A percentile compares a stretch with the other conserved stretches of the same genome.
These are phyloP conservation scores for Myripristis jacobus DNA, from an alignment of 2,797 vertebrate genomes.

Conservation along the genomic window DNA sequence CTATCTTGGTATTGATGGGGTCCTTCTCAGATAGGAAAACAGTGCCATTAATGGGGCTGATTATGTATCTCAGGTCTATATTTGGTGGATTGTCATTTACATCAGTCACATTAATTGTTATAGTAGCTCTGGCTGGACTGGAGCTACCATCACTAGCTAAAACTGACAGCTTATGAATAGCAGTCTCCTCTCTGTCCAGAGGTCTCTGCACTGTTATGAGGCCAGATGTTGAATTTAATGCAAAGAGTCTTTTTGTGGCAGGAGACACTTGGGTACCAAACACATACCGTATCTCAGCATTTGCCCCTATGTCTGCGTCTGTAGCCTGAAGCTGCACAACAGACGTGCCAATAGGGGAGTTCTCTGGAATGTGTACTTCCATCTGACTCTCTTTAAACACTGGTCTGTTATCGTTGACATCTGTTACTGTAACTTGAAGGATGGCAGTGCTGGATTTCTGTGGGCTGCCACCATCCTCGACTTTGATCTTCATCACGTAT, in stretches of 20 bases:
- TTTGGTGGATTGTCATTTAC: constrained; percentile 99
- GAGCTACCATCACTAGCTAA: constrained; percentile 98
- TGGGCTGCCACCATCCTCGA: constrained; percentile 96
- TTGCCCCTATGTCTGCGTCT: constrained; percentile 96
- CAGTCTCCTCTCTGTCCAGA: constrained; percentile 96
- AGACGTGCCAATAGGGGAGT: constrained; percentile 93
- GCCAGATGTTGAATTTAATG: constrained; percentile 95
- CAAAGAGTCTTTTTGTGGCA: constrained; percentile 96
- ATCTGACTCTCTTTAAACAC: constrained; percentile 98
- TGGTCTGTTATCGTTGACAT: constrained; percentile 98
- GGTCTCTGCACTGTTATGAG: constrained; percentile 96
- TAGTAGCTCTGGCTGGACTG: constrained; percentile 93
- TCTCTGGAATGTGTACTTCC: constrained; percentile 97
- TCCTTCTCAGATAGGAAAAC: constrained; percentile 99
- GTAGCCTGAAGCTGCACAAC: constrained; percentile 97
- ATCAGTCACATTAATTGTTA: constrained; percentile 98
- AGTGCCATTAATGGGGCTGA: constrained; percentile 98
- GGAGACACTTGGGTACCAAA: constrained; percentile 97
- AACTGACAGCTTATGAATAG: constrained; percentile 97
- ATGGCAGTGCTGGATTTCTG: constrained; percentile 99
- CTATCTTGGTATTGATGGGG: constrained; percentile 98
- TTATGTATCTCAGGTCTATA: constrained; percentile 99
- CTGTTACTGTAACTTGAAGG: constrained; percentile 97
- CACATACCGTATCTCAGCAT: constrained; percentile 97
- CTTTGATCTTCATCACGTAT: constrained; percentile 99